Evolutionary conservation across 1,140 invertebrate genomes (phyloP).

Genomic region (Ceratosolen fusciceps): DNA sequence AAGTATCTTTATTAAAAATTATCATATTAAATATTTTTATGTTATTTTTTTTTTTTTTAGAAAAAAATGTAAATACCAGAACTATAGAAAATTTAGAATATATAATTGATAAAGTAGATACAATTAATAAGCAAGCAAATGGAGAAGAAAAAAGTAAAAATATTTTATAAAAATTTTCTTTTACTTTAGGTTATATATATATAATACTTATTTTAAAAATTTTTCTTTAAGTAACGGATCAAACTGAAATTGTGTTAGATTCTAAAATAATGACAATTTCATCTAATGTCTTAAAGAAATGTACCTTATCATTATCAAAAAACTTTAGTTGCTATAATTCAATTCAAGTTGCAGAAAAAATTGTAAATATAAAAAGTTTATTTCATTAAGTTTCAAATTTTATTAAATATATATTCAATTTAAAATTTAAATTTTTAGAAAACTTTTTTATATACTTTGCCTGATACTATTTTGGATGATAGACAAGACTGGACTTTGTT

Average conservation of each 20-base stretch:
- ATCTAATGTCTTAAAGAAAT: constrained; percentile 61
- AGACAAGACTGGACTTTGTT: constrained; percentile 55
- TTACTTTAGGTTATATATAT: background rate
- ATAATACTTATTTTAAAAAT: constrained; percentile 40
- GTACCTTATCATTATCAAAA: constrained; percentile 56
- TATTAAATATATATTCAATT: background rate
- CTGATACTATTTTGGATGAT: constrained; percentile 48
- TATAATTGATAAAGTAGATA: constrained; percentile 54
- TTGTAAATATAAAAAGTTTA: constrained; percentile 55
- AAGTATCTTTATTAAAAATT: constrained; percentile 41
- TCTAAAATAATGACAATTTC: constrained; percentile 63
- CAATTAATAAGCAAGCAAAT: constrained; percentile 54
- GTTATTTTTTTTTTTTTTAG: constrained; percentile 49
- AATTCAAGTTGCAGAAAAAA: constrained; percentile 59
- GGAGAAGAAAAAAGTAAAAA: constrained; percentile 57
- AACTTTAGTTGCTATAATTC: constrained; percentile 57
- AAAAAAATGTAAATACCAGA: constrained; percentile 36
- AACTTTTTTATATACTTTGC: constrained; percentile 38
- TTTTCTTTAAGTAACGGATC: constrained; percentile 53
- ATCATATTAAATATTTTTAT: background rate
- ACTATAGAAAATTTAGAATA: constrained; percentile 52
- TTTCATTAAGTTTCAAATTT: constrained; percentile 10
- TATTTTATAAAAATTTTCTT: constrained; percentile 10
- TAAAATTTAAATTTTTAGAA: constrained; percentile 45
- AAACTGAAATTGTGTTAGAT: constrained; percentile 64